Percentiles rank a stretch among this genome's conserved stretches.
These are phyloP conservation scores for Cryptophagus acutangulus DNA, from an alignment of 2,888 invertebrate genomes.

Conservation along the genomic window DNA sequence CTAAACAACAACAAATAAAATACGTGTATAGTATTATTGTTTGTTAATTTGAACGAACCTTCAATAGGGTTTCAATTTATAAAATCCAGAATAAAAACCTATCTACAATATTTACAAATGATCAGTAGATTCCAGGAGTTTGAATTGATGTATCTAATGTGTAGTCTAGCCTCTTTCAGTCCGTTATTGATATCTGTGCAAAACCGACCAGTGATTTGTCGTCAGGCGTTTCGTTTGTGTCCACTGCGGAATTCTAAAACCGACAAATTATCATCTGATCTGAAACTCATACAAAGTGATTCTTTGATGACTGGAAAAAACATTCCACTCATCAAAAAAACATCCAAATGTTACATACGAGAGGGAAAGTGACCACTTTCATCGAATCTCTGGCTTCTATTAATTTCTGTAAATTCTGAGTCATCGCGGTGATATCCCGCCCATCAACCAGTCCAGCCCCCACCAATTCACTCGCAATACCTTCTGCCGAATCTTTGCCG, in stretches of 20 bases:
- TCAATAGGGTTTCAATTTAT: constrained; percentile 6
- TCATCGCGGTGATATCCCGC: constrained; percentile 87
- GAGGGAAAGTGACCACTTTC: constrained; percentile 81
- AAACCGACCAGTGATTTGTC: constrained; percentile 94
- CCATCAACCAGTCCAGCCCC: constrained; percentile 92
- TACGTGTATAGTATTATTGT: not conserved
- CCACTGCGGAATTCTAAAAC: constrained; percentile 61
- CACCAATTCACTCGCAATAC: constrained; percentile 90
- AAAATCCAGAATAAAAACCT: constrained; percentile 24
- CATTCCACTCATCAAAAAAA: not conserved
- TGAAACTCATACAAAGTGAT: constrained; percentile 6
- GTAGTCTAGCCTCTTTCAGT: constrained; percentile 51
- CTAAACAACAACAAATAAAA: not conserved
- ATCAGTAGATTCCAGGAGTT: constrained; percentile 39
- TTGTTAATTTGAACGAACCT: not conserved
- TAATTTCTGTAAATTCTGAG: constrained; percentile 84
- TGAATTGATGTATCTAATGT: not conserved
- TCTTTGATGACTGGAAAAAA: constrained; percentile 5
- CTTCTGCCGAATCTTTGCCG: constrained; percentile 85
- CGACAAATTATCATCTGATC: constrained; percentile 20
- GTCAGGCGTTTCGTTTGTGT: constrained; percentile 78
- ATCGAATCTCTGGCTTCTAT: constrained; percentile 66
- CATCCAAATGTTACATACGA: constrained; percentile 54
- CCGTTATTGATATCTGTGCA: constrained; percentile 94
- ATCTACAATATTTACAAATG: constrained; percentile 36